Evolutionary conservation across 2,888 invertebrate species (phyloP).

Genomic region (Pinctada fucata): DNA sequence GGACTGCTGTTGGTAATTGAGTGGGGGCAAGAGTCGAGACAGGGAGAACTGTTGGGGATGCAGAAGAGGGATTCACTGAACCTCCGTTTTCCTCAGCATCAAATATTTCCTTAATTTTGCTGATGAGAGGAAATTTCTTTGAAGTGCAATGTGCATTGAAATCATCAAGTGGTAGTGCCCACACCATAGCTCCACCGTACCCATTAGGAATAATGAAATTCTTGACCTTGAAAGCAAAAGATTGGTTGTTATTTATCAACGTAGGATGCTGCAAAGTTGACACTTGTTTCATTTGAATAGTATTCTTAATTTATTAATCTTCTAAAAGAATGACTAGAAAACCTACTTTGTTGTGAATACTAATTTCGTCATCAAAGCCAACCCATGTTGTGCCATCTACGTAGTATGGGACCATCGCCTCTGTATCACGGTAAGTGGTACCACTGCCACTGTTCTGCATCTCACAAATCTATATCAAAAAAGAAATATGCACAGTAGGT

Average conservation of each 20-base stretch:
- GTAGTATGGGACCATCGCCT: constrained; percentile 52
- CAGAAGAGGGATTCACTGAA: constrained; percentile 6
- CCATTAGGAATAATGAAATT: constrained; percentile 29
- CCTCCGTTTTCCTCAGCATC: constrained; percentile 16
- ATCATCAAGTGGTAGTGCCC: constrained; percentile 52
- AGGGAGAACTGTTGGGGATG: constrained; percentile 7
- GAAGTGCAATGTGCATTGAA: constrained; percentile 43
- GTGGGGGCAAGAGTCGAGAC: neutral
- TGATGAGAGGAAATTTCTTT: constrained; percentile 42
- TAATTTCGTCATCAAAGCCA: constrained; percentile 54
- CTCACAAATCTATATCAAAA: constrained; percentile 46
- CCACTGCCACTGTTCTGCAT: constrained; percentile 38
- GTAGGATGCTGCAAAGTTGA: neutral
- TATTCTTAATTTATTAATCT: no score
- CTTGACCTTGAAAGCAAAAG: neutral
- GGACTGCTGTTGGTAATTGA: neutral
- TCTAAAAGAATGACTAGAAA: no score
- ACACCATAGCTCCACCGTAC: constrained; percentile 56
- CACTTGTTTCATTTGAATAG: no score
- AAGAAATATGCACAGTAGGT: neutral
- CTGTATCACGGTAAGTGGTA: constrained; percentile 29
- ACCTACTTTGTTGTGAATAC: constrained; percentile 49
- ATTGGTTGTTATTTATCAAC: no score
- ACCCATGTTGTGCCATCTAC: constrained; percentile 51
- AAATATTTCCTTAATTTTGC: constrained; percentile 25